Conservation (phyloP, 2,888 invertebrate genomes). For the Ptychoptera albimana region DNA sequence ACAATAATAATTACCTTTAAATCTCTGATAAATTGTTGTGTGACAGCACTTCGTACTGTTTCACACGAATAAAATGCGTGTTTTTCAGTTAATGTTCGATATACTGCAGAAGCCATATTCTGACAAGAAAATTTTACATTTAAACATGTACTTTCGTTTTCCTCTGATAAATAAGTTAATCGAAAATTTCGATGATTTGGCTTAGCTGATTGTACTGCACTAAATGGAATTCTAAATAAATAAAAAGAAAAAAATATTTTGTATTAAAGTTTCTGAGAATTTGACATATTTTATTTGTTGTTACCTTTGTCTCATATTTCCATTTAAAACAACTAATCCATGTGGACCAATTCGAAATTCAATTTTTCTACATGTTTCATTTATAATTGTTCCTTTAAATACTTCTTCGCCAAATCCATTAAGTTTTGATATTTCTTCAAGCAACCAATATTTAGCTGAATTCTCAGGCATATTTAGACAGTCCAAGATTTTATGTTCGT, state of each 20-base stretch:
- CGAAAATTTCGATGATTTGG: slow-evolving; percentile 60
- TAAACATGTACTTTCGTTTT: slow-evolving; percentile 45
- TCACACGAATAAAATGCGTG: slow-evolving; percentile 89
- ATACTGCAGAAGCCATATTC: slow-evolving; percentile 65
- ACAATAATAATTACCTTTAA: slow-evolving; percentile 42
- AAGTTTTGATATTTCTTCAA: slow-evolving; percentile 64
- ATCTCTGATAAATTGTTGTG: slow-evolving; percentile 77
- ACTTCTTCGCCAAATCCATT: slow-evolving; percentile 73
- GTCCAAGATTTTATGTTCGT: slow-evolving; percentile 28
- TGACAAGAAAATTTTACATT: slow-evolving; percentile 69
- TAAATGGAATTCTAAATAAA: slow-evolving; percentile 56
- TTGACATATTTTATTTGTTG: slow-evolving; percentile 2
- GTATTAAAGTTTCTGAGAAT: background rate
- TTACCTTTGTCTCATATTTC: slow-evolving; percentile 41
- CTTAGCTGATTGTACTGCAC: slow-evolving; percentile 63
- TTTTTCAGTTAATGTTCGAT: slow-evolving; percentile 77
- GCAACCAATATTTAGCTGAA: slow-evolving; percentile 69
- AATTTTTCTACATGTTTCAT: slow-evolving; percentile 25
- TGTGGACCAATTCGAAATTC: slow-evolving; percentile 68
- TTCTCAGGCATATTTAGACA: slow-evolving; percentile 45
- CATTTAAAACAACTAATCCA: slow-evolving; percentile 58
- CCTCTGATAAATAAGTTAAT: slow-evolving; percentile 54
- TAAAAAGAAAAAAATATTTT: slow-evolving; percentile 1
- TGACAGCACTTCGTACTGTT: slow-evolving; percentile 74
- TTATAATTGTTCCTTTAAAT: slow-evolving; percentile 52